Evolutionary conservation across 2,797 vertebrate genomes (phyloP).

Genomic region (Pantherophis vulpinus): DNA sequence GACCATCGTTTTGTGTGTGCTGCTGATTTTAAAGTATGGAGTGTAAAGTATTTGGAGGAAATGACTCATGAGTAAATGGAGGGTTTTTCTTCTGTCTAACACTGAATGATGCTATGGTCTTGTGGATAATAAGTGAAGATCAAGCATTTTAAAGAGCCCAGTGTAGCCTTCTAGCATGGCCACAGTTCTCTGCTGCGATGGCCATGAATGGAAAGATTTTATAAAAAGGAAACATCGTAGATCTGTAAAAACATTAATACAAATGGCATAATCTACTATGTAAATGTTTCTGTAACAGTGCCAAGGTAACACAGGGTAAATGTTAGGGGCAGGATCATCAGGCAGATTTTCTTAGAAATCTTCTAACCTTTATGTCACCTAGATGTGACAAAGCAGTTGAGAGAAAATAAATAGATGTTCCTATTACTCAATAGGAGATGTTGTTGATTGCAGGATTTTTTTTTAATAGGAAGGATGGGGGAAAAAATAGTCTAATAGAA

Average conservation of each 20-base stretch:
- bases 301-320: background rate
- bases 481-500: background rate
- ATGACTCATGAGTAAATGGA: background rate
- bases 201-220: background rate
- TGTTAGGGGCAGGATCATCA: background rate
- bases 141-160: conserved; percentile 41
- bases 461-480: background rate
- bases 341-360: background rate
- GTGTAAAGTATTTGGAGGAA: background rate
- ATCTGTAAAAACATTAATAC: conserved; percentile 4
- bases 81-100: conserved; percentile 16
- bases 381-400: background rate
- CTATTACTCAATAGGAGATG: background rate
- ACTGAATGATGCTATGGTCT: conserved; percentile 28
- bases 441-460: background rate
- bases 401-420: background rate
- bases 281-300: background rate
- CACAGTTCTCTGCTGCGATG: conserved; percentile 14
- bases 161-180: conserved; percentile 32
- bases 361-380: background rate
- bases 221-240: conserved; percentile 27
- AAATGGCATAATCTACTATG: background rate
- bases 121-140: conserved; percentile 47
- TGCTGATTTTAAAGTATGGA: conserved; percentile 28
- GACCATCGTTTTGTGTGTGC: accelerated